phyloP scores from a whole-genome alignment of 2,888 invertebrate genomes.

The Matsumyia berberina region DNA sequence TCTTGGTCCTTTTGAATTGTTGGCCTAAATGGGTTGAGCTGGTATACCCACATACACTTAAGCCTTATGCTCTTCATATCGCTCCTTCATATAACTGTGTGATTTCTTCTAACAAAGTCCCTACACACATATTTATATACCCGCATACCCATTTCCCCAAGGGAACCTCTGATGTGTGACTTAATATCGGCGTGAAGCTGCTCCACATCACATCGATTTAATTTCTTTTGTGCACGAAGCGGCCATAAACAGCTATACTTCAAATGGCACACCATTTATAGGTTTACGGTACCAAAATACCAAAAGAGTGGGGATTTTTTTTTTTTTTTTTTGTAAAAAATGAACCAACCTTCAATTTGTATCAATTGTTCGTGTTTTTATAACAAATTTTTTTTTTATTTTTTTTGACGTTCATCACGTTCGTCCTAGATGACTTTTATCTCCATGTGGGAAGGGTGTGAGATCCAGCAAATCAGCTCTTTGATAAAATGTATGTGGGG shows the following conservation, averaged over 20 bases:
- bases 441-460: not conserved
- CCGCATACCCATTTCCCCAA: conserved; percentile 29
- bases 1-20: conserved; percentile 41
- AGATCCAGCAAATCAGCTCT: conserved; percentile 20
- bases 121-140: conserved; percentile 23
- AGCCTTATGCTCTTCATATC: conserved; percentile 32
- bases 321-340: conserved; percentile 10
- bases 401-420: conserved; percentile 38
- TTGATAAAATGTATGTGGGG: not conserved
- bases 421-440: conserved; percentile 25
- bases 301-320: not conserved
- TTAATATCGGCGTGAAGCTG: conserved; percentile 51
- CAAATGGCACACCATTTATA: conserved; percentile 60
- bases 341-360: conserved; percentile 40
- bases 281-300: conserved; percentile 9
- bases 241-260: conserved; percentile 61
- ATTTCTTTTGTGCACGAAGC: conserved; percentile 47
- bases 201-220: conserved; percentile 49
- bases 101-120: conserved; percentile 43
- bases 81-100: conserved; percentile 31
- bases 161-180: conserved; percentile 39
- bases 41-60: conserved; percentile 7
- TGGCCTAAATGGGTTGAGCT: conserved; percentile 50
- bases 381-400: conserved; percentile 49
- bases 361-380: conserved; percentile 53